Base-by-base conservation (phyloP, 2,888 invertebrate species). In the Erpobdella octoculata region DNA sequence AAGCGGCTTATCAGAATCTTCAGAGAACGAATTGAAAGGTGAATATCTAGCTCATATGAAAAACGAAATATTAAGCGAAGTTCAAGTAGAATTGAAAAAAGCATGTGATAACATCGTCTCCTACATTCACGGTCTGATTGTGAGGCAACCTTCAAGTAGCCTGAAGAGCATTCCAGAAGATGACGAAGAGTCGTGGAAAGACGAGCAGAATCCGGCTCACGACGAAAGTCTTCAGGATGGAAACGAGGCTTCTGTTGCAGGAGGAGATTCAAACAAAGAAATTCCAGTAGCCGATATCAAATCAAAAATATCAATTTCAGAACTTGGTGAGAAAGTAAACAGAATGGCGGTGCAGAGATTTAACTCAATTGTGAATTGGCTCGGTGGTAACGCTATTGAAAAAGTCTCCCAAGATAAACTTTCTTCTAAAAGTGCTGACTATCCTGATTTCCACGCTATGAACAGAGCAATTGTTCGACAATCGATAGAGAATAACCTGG, bases 151-250 rank as follows among this genome's bases (percentile, higher is more conserved):
- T 46, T 46, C 41, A 25, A 33, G 31, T 15, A 48, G n/a, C 36
- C 28, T 69, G 21, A 48, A 69, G 18, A 69, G 69, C 58, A 69
- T 69, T 21, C 69, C 69, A 33, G 69, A 69, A 21, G 69, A 53
- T 31, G 48, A 69, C 25, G 69, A 69, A 8, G 69, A 69, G 33
- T 62, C 62, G 33, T 53, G 53, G 53, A 53, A 53, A 25, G 53
- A 53, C 21, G 53, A 28, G 21, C 53, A 53, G 18, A 28, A 6
- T n/a, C 28, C 8, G 28, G 53, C 21, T 21, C 53, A 53, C 21
- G 53, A 53, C 21, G 28, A 28, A 25, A 25, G 21, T 25, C 21
- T n/a, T 15, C n/a, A n/a, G n/a, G n/a, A n/a, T n/a, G n/a, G n/a
- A n/a, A 53, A 53, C 18, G 48, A 48, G 28, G 53, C 53, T 53